Evolutionary conservation across 1,140 invertebrate genomes (phyloP).

Genomic region (Asobara japonica): DNA sequence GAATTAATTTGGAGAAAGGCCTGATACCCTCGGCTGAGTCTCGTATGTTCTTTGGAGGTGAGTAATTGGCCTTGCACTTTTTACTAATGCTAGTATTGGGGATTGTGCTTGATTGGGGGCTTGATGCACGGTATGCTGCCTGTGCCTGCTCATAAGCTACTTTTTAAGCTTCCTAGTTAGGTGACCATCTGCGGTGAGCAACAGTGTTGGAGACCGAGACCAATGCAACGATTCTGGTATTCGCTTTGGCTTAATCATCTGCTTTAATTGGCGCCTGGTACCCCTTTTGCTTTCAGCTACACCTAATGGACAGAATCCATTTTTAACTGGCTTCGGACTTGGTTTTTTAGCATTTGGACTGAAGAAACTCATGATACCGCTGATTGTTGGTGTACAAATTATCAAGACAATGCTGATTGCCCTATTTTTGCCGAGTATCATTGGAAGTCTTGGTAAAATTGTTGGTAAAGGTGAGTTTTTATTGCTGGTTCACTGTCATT

Average conservation of each 20-base stretch:
- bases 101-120: neutral
- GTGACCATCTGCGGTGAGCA: neutral
- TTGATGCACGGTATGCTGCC: neutral
- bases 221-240: constrained; percentile 31
- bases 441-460: constrained; percentile 82
- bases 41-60: constrained; percentile 63
- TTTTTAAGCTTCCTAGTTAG: neutral
- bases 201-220: neutral
- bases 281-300: constrained; percentile 64
- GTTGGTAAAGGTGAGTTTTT: constrained; percentile 77
- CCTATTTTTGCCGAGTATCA: constrained; percentile 82
- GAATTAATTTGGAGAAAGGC: constrained; percentile 54
- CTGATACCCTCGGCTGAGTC: constrained; percentile 49
- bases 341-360: constrained; percentile 80
- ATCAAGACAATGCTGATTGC: constrained; percentile 82
- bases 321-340: constrained; percentile 76
- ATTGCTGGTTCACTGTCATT: neutral
- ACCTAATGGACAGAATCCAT: constrained; percentile 71
- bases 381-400: constrained; percentile 81
- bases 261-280: constrained; percentile 62
- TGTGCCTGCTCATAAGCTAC: neutral
- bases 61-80: constrained; percentile 40
- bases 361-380: constrained; percentile 81
- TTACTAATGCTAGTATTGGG: neutral
- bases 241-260: constrained; percentile 61